Evolutionary conservation across 2,113 vertebrate genomes (phyloP), one percentile per base, ranked within the genome.

Genomic region (Eublepharis macularius): DNA sequence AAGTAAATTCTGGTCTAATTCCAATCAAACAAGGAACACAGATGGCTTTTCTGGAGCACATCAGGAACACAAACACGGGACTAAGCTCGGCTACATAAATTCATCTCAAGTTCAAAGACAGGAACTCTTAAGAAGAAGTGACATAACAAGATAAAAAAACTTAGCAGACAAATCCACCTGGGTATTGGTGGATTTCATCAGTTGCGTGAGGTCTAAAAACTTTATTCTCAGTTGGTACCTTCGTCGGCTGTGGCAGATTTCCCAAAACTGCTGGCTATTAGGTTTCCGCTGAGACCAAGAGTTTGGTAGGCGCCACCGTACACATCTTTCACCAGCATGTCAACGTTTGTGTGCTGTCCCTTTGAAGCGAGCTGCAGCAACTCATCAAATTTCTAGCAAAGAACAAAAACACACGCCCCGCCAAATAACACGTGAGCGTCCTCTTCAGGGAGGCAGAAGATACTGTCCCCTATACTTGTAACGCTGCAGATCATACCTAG

Each of bases 291-390:
- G 70, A 99, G 93, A 26, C 99, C 98, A 90, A 99, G 94, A 21
- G 96, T 98, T 69, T 97, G 97, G 76, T 97, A 98, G n/a, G 98
- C 98, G 0, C 99, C 99, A 32, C 99, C 99, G 1, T 99, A 99
- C 82, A 99, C 97, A 49, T 99, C 99, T 89, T 98, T 98, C 87
- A 99, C 99, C 87, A 99, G 96, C 99, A 99, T 99, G 92, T 99
- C 99, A 2, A 99, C 98, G 1, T 96, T 99, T 4, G 97, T 95
- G 87, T 99, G 99, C 90, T 98, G 98, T 45, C 99, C 99, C 92
- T 95, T 97, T 0, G 98, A 98, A n/a, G 99, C 98, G 79, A 99
- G 93, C 5, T 98, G 98, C 73, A 99, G 96, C 84, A 99, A 90
- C 90, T 99, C 99, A 77, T 99, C 99, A 60, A 99, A 99, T 90